A percentile compares a stretch with the other conserved stretches of the same genome.
These are phyloP conservation scores for Parasteatoda tepidariorum DNA, from an alignment of 1,140 invertebrate genomes.

Conservation along the genomic window DNA sequence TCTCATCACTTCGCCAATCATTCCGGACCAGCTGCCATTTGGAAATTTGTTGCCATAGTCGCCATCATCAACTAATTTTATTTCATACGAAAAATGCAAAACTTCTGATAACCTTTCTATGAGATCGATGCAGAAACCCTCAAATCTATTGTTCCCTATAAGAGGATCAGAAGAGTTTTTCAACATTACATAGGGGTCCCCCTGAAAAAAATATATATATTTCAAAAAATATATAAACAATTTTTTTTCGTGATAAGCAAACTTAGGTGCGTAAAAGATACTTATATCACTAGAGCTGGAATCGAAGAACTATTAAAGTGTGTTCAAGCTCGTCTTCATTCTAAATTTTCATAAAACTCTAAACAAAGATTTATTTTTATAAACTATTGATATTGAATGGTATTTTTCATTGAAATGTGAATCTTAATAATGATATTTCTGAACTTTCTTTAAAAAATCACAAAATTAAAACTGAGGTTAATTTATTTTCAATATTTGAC, in stretches of 20 bases:
- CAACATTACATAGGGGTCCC: conserved; percentile 61
- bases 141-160: conserved; percentile 78
- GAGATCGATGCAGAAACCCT: conserved; percentile 85
- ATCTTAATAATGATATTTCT: too few relatives aligned
- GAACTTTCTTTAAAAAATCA: too few relatives aligned
- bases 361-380: too few relatives aligned
- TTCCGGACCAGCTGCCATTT: conserved; percentile 82
- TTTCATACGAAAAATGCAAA: conserved; percentile 62
- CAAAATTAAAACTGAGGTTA: too few relatives aligned
- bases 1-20: conserved; percentile 83
- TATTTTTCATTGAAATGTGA: too few relatives aligned
- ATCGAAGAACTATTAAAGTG: too few relatives aligned
- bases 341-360: too few relatives aligned
- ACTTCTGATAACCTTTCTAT: conserved; percentile 68
- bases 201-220: conserved; percentile 73
- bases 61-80: conserved; percentile 61
- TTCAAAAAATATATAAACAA: conserved; percentile 72
- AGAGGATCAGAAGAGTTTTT: conserved; percentile 68
- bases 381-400: too few relatives aligned
- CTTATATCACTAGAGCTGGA: too few relatives aligned
- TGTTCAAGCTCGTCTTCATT: too few relatives aligned
- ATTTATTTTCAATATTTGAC: too few relatives aligned
- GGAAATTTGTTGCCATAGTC: conserved; percentile 63
- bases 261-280: too few relatives aligned
- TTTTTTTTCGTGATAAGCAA: conserved; percentile 4